A percentile compares a stretch with the other conserved stretches of the same genome.
These are phyloP conservation scores for Alviniconcha strummeri DNA, from an alignment of 2,888 invertebrate genomes.

Conservation along the genomic window DNA sequence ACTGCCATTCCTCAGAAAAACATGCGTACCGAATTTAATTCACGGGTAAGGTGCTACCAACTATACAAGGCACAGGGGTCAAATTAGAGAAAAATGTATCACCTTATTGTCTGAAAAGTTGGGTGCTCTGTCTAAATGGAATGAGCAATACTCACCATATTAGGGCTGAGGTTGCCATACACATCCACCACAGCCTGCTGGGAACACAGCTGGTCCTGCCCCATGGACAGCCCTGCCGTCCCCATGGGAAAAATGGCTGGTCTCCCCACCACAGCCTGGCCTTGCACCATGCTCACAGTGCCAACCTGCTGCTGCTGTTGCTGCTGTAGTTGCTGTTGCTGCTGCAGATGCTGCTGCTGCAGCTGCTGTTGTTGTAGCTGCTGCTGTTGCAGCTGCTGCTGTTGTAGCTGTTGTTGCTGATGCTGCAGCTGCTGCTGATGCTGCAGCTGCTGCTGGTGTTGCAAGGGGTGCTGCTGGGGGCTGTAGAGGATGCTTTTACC, in stretches of 20 bases:
- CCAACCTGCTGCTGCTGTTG: constrained; percentile 31
- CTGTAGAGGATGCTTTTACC: constrained; percentile 32
- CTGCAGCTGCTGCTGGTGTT: constrained; percentile 43
- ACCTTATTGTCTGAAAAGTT: too few relatives aligned
- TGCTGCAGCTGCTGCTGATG: constrained; percentile 36
- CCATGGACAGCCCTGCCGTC: constrained; percentile 7
- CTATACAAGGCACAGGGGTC: too few relatives aligned
- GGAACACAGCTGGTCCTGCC: constrained; percentile 27
- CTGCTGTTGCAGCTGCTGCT: constrained; percentile 35
- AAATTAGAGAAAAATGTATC: too few relatives aligned
- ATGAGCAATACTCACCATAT: constrained; percentile 33
- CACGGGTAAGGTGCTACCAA: too few relatives aligned
- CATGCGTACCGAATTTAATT: too few relatives aligned
- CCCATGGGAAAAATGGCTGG: constrained; percentile 23
- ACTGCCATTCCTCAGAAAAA: too few relatives aligned
- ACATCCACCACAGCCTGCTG: constrained; percentile 36
- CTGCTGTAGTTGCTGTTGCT: constrained; percentile 31
- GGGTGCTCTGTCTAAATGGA: too few relatives aligned
- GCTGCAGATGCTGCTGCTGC: constrained; percentile 26
- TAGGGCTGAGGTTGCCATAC: constrained; percentile 30
- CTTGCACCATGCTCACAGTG: constrained; percentile 30
- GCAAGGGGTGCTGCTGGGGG: constrained; percentile 36
- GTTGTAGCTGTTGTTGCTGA: constrained; percentile 43
- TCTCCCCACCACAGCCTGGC: constrained; percentile 2
- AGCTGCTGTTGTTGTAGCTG: constrained; percentile 32